Percentiles rank a stretch among this genome's conserved stretches.
These are phyloP conservation scores for Melierax canorus DNA, from an alignment of 2,113 vertebrate species.

Conservation along the genomic window DNA sequence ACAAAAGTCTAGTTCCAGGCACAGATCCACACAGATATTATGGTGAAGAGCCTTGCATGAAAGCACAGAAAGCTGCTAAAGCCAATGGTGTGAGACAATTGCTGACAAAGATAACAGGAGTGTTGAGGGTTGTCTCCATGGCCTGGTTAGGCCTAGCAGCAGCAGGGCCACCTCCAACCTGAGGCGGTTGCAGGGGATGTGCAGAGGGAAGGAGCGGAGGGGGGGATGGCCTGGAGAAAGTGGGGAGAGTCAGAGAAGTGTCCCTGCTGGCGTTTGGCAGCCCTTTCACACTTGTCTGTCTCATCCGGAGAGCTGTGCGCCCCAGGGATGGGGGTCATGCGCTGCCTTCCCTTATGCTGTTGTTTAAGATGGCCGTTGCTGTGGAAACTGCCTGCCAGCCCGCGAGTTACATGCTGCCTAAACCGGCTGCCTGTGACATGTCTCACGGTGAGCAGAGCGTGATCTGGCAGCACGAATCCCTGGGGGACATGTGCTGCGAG, in stretches of 20 bases:
- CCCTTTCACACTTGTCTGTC: too few relatives aligned
- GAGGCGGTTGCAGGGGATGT: accelerated
- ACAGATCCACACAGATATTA: not conserved
- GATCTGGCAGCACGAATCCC: not conserved
- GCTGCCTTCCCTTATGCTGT: not conserved
- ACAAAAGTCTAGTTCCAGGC: too few relatives aligned
- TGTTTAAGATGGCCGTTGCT: not conserved
- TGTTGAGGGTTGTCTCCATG: not conserved
- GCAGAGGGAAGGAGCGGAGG: not conserved
- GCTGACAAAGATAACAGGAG: not conserved
- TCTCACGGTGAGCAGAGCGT: accelerated
- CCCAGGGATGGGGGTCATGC: accelerated
- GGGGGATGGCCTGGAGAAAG: not conserved
- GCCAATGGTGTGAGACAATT: accelerated
- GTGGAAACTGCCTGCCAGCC: not conserved
- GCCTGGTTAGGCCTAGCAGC: too few relatives aligned
- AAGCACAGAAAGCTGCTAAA: not conserved
- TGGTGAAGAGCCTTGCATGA: not conserved
- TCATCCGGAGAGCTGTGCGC: accelerated
- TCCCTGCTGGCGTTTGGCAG: not conserved
- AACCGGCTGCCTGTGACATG: not conserved
- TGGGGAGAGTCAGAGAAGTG: accelerated
- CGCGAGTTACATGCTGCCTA: accelerated
- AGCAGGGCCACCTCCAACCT: not conserved
- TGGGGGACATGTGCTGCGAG: accelerated